Base-by-base conservation (phyloP, 2,888 invertebrate species). In the Nipponacmea schrenckii region DNA sequence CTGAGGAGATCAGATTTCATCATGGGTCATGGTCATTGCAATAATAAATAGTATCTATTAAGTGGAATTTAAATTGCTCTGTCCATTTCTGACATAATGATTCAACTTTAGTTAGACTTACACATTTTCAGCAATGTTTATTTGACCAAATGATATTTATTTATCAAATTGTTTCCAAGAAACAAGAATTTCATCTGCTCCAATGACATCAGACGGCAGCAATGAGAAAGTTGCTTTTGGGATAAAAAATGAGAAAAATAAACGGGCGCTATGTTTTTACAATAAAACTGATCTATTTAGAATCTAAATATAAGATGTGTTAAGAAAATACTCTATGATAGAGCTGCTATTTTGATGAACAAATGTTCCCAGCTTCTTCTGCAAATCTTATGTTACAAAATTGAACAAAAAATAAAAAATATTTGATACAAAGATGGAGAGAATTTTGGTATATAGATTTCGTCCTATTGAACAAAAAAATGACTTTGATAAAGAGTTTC, bases 351-450 rank as follows among this genome's bases (percentile, higher is more conserved):
- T 56, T 24, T 56, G 24, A 12, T 24, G 24, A 56, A 56, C 56
- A 56, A 56, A 56, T 56, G 56, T 56, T 56, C 56, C 56, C 56
- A 56, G 56, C 56, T 24, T 56, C 24, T 39, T 24, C 24, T 56
- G 24, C 56, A 56, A 24, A 20, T 20, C 20, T 56, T 24, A 24
- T 24, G 56, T 56, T 56, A 56, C 56, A 56, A 56, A 56, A 20
- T 56, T 56, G 8, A 56, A 56, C n/a, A 56, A 2, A 56, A 20
- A 24, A 20, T 14, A 3, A 10, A 20, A 24, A 56, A 7, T 24
- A 8, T 24, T 56, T 12, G 56, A 56, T 24, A 56, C 24, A 24
- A 24, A 24, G 20, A 20, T 20, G n/a, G 10, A 20, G 20, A 56
- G 12, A 56, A 24, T 8, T 24, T 2, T 24, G n/a, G n/a, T 20